These are phyloP conservation scores for Ardeotis arabs DNA, from an alignment of 2,113 vertebrate species.

Conservation along the genomic window DNA sequence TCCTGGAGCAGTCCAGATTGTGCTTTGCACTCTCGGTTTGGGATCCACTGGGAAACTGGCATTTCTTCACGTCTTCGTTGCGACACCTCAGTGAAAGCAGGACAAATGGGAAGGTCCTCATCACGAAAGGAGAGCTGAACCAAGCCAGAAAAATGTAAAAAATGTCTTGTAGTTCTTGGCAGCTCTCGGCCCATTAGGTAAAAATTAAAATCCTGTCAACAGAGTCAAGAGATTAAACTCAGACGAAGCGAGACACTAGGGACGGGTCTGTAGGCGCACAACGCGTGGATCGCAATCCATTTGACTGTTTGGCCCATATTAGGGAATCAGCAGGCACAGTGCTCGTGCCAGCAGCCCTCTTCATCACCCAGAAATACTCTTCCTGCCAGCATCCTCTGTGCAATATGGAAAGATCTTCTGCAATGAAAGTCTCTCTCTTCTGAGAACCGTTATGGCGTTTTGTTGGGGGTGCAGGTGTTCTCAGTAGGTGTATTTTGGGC, in stretches of 20 bases:
- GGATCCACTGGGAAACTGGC: neutral
- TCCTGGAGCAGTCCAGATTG: neutral
- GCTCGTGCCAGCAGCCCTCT: neutral
- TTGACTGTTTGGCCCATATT: neutral
- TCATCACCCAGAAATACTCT: neutral
- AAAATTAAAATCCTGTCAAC: slow-evolving; percentile 9
- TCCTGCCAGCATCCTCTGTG: neutral
- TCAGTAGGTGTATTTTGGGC: neutral
- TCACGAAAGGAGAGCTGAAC: neutral
- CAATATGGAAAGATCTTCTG: neutral
- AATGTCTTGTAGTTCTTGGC: neutral
- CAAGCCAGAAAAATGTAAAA: neutral
- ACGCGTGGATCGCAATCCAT: neutral
- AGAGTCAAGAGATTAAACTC: neutral
- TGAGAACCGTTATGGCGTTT: fast-evolving
- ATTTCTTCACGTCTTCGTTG: neutral
- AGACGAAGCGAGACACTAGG: neutral
- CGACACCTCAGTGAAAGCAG: neutral
- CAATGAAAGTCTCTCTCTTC: neutral
- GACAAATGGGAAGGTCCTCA: neutral
- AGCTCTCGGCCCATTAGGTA: neutral
- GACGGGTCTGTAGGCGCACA: neutral
- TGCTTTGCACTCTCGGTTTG: neutral
- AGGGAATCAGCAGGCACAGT: neutral
- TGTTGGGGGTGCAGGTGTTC: neutral